Evolutionary conservation across 2,888 invertebrate species (phyloP), one percentile per base, ranked within the genome.

Genomic region (Caenorhabditis sp.): DNA sequence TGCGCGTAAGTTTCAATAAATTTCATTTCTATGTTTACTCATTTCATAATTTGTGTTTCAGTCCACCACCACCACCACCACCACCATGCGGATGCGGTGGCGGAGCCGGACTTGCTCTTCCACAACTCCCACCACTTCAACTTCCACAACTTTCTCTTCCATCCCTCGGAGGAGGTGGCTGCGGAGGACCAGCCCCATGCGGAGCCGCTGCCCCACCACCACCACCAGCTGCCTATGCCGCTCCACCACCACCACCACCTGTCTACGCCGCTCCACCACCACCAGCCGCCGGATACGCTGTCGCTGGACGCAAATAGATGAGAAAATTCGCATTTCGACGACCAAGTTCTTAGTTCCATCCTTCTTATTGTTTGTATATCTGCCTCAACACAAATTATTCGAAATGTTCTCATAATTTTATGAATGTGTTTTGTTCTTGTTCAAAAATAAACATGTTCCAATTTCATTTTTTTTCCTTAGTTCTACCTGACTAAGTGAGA

Each of bases 41-140:
- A 37, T 58, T n/a, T n/a, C n/a, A 27, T 31, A 27, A 36, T 36
- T 51, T 50, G 55, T 8, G 17, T 66, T 66, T 24, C 59, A 73
- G 68, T 50, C 59, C 76, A 66, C 76, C 76, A 65, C 76, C 76
- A 69, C 76, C 76, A 70, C 76, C 76, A 70, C 76, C 78, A 66
- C 78, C 78, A 58, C 67, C 69, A 57, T 76, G 78, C 62, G 76
- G 78, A 62, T 73, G 78, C 73, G 78, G 76, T 53, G 78, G 72
- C 23, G 70, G 67, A 36, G 66, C 59, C 60, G 49, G 55, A 51
- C 68, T 53, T 24, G 27, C 69, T 19, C 65, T 64, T 19, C 73
- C 71, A 60, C 59, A 68, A 43, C 76, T 76, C 65, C 76, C 78
- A 66, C 73, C 74, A 66, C 74, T 76, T 69, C 72, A 72, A 58